These are phyloP conservation scores for Lepidochitona cinerea DNA, from an alignment of 2,888 invertebrate species.

Conservation along the genomic window DNA sequence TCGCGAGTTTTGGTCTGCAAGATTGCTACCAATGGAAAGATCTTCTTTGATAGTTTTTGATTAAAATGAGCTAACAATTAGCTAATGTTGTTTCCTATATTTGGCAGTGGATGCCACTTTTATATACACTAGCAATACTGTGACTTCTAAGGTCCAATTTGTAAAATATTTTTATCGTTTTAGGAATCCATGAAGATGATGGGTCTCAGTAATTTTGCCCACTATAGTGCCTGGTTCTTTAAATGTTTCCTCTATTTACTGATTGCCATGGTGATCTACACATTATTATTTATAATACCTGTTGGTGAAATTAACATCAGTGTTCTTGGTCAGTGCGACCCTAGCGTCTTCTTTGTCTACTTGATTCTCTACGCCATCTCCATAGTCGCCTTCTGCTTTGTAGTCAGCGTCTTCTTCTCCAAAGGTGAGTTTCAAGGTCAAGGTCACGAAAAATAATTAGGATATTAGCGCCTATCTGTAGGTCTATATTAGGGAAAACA, in stretches of 20 bases:
- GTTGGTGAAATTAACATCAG: conserved; percentile 37
- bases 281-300: conserved; percentile 63
- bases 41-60: too few species aligned
- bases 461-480: too few species aligned
- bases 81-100: too few species aligned
- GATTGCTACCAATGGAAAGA: too few species aligned
- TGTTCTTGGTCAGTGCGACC: conserved; percentile 72
- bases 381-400: conserved; percentile 84
- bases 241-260: conserved; percentile 81
- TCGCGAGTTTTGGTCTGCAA: too few species aligned
- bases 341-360: conserved; percentile 80
- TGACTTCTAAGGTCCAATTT: too few species aligned
- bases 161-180: conserved; percentile 27
- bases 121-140: too few species aligned
- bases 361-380: conserved; percentile 80
- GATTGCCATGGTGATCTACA: conserved; percentile 74
- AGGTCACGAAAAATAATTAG: too few species aligned
- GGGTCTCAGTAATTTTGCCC: conserved; percentile 85
- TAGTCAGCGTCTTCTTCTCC: conserved; percentile 84
- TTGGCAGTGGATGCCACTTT: too few species aligned
- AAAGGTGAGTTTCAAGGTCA: too few species aligned
- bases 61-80: too few species aligned
- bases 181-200: conserved; percentile 93
- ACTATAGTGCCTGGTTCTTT: conserved; percentile 89
- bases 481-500: too few species aligned